Conservation (phyloP, 2,113 vertebrate species). For the Aspiorhynchus laticeps region DNA sequence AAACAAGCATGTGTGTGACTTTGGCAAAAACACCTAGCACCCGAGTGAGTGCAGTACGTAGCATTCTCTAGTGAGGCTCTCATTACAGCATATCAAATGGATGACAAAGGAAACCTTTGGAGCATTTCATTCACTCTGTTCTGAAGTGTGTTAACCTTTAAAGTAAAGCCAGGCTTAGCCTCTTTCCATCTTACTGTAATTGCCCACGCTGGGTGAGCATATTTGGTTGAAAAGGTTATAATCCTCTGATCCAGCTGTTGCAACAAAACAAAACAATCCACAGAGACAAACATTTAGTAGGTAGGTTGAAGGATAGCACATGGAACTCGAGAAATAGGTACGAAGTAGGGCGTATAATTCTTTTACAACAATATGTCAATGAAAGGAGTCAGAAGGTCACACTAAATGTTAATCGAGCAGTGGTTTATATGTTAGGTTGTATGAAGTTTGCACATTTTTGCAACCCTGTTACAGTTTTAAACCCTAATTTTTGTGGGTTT, state of each 20-base stretch:
- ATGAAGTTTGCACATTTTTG: neutral
- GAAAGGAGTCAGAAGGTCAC: neutral
- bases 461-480: neutral
- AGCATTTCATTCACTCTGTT: constrained; percentile 64
- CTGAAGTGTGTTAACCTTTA: constrained; percentile 79
- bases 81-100: constrained; percentile 67
- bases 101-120: constrained; percentile 70
- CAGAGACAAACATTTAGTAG: constrained; percentile 64
- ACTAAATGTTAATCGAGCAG: neutral
- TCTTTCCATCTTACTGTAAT: constrained; percentile 71
- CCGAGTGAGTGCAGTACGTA: constrained; percentile 1
- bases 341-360: neutral
- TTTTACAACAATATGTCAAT: neutral
- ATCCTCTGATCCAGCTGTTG: constrained; percentile 69
- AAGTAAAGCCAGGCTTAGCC: constrained; percentile 72
- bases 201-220: constrained; percentile 69
- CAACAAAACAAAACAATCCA: constrained; percentile 66
- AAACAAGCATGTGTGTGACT: neutral
- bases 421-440: neutral
- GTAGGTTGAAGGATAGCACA: neutral
- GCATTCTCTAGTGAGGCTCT: constrained; percentile 45
- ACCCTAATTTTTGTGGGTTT: neutral
- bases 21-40: constrained; percentile 7
- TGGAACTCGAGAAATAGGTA: neutral
- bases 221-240: constrained; percentile 73